phyloP scores from a whole-genome alignment of 2,113 vertebrate species.

The Triplophysa dalaica region DNA sequence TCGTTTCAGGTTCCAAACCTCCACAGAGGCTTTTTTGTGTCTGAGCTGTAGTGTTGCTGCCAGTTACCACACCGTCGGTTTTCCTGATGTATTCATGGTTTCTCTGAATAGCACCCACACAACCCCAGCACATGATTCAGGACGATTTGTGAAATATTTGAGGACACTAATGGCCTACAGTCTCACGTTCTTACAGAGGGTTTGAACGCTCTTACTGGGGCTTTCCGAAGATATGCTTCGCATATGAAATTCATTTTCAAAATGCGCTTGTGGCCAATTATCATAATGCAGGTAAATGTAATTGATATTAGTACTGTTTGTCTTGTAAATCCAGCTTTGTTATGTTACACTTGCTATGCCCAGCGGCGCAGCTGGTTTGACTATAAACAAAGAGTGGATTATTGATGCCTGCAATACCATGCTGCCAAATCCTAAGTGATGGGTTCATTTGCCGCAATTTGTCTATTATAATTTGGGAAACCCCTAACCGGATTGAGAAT shows the following conservation, averaged over 20 bases:
- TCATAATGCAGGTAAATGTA: slow-evolving; percentile 61
- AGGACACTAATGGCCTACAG: slow-evolving; percentile 10
- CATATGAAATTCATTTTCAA: slow-evolving; percentile 61
- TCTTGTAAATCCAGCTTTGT: slow-evolving; percentile 66
- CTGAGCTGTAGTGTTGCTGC: slow-evolving; percentile 44
- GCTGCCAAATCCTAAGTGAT: slow-evolving; percentile 60
- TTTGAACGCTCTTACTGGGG: slow-evolving; percentile 39
- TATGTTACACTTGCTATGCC: slow-evolving; percentile 60
- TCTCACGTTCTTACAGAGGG: slow-evolving; percentile 30
- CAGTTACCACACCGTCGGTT: slow-evolving; percentile 55
- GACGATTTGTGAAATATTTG: slow-evolving; percentile 13
- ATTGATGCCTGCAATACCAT: slow-evolving; percentile 51
- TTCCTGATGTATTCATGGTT: slow-evolving; percentile 50
- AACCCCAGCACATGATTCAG: slow-evolving; percentile 54
- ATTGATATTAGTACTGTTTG: slow-evolving; percentile 64
- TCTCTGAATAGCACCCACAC: slow-evolving; percentile 53
- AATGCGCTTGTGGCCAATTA: slow-evolving; percentile 62
- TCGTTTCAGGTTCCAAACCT: slow-evolving; percentile 56
- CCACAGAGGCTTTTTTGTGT: slow-evolving; percentile 50
- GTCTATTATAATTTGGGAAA: slow-evolving; percentile 56
- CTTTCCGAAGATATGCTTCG: slow-evolving; percentile 52
- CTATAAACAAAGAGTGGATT: slow-evolving; percentile 63
- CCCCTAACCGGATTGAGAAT: slow-evolving; percentile 48
- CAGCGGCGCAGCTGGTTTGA: slow-evolving; percentile 64
- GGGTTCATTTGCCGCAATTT: slow-evolving; percentile 65